Evolutionary conservation across 2,888 invertebrate species (phyloP), one percentile per base, ranked within the genome.

Genomic region (Epinotia demarniana): DNA sequence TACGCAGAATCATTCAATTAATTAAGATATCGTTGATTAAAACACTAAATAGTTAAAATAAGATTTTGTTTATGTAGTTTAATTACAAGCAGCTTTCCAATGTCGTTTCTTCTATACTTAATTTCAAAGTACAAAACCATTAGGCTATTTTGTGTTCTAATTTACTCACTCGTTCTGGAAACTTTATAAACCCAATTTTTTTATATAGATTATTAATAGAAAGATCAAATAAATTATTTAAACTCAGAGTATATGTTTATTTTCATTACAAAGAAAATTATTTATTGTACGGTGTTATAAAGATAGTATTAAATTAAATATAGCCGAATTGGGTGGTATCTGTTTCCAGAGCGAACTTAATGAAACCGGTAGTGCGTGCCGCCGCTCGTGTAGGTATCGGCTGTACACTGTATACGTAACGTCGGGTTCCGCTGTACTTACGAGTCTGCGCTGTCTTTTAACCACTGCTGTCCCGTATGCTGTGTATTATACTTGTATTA

Each of bases 401-500:
- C 79, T 78, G 77, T 78, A 81, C 83, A 84, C 78, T 78, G 77
- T 77, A 81, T 83, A 84, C 82, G 83, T 85, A 83, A 83, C 78
- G 78, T 84, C n/a, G 53, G 9, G n/a, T 1, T n/a, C 85, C 83
- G 86, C 87, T 87, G 90, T 91, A 90, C 90, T 90, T 90, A 90
- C 83, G 80, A 81, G 83, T 87, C 86, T 86, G 85, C 86, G 86
- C 90, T 89, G 86, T 86, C 84, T 85, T 80, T 84, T 83, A 89
- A 88, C 88, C 88, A 88, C 91, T 87, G 87, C 88, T 88, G 88
- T 87, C 86, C 89, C 86, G 83, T 88, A 87, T 86, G 86, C 90
- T 89, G 88, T 92, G 92, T 93, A 92, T 92, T 89, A 92, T 91
- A 92, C 85, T 90, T 89, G 89, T 92, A 91, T 91, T 91, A 92